These are phyloP conservation scores for Larimichthys polyactis DNA, from an alignment of 2,113 vertebrate genomes.

Conservation along the genomic window DNA sequence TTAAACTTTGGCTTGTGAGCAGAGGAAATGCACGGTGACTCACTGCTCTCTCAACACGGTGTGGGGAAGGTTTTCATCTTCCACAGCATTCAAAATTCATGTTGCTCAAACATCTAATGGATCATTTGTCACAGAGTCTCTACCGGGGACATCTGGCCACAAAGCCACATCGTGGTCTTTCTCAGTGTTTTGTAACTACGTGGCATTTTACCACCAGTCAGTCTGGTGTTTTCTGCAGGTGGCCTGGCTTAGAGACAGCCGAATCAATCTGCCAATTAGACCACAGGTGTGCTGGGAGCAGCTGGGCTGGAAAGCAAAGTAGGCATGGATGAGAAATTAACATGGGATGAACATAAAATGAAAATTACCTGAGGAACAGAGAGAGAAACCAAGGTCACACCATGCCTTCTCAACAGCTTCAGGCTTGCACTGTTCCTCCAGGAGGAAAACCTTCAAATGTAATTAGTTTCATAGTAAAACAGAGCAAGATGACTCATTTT, in stretches of 20 bases:
- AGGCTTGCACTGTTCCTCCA: neutral
- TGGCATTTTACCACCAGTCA: slow-evolving; percentile 45
- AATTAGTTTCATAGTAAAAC: neutral
- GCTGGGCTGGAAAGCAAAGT: slow-evolving; percentile 34
- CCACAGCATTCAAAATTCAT: slow-evolving; percentile 6
- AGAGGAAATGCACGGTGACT: slow-evolving; percentile 40
- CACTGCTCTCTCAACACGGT: slow-evolving; percentile 15
- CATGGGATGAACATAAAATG: slow-evolving; percentile 10
- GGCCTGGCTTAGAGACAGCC: slow-evolving; percentile 39
- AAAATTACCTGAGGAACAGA: slow-evolving; percentile 4
- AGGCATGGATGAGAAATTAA: slow-evolving; percentile 30
- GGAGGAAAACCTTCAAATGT: slow-evolving; percentile 3
- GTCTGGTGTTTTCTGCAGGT: slow-evolving; percentile 54
- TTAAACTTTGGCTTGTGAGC: slow-evolving; percentile 46
- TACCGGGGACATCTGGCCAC: slow-evolving; percentile 11
- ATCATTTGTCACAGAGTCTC: slow-evolving; percentile 8
- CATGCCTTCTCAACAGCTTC: neutral
- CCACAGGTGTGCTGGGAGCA: slow-evolving; percentile 45
- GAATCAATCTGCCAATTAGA: slow-evolving; percentile 64
- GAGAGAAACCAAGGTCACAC: neutral
- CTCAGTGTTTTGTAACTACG: slow-evolving; percentile 35
- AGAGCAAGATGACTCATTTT: slow-evolving; percentile 5
- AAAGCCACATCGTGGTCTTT: slow-evolving; percentile 12
- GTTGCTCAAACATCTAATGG: slow-evolving; percentile 1
- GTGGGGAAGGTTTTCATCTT: slow-evolving; percentile 20